phyloP scores from a whole-genome alignment of 1,140 invertebrate genomes.

The Achroia grisella region DNA sequence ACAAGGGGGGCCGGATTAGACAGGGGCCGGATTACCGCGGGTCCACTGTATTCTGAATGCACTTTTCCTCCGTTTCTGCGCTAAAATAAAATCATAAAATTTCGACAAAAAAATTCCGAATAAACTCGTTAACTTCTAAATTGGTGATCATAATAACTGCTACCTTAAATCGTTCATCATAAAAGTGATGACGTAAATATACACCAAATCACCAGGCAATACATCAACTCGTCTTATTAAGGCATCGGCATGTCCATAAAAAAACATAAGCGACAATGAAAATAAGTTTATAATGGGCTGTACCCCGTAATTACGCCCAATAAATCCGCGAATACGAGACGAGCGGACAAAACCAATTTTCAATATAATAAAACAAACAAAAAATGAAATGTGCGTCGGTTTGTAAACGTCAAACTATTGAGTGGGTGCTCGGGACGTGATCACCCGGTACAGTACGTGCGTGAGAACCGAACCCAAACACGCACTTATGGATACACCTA shows the following conservation, averaged over 20 bases:
- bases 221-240: constrained; percentile 30
- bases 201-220: constrained; percentile 13
- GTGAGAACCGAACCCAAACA: neutral
- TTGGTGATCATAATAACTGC: no score
- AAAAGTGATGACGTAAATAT: no score
- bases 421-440: constrained; percentile 22
- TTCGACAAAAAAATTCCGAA: no score
- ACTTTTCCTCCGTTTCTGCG: no score
- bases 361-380: constrained; percentile 27
- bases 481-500: no score
- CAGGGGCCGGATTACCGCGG: no score
- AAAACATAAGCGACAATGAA: constrained; percentile 20
- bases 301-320: constrained; percentile 48
- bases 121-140: no score
- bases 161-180: no score
- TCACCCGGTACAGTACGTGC: constrained; percentile 23
- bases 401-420: constrained; percentile 25
- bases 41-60: no score
- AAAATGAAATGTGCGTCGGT: constrained; percentile 23
- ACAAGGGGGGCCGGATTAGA: no score
- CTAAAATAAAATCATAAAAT: no score
- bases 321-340: constrained; percentile 37
- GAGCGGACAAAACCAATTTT: constrained; percentile 36
- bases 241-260: constrained; percentile 14
- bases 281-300: constrained; percentile 10